Percentiles rank a stretch among this genome's conserved stretches.
Conservation (phyloP, 2,113 vertebrate species). For the Silurus meridionalis region DNA sequence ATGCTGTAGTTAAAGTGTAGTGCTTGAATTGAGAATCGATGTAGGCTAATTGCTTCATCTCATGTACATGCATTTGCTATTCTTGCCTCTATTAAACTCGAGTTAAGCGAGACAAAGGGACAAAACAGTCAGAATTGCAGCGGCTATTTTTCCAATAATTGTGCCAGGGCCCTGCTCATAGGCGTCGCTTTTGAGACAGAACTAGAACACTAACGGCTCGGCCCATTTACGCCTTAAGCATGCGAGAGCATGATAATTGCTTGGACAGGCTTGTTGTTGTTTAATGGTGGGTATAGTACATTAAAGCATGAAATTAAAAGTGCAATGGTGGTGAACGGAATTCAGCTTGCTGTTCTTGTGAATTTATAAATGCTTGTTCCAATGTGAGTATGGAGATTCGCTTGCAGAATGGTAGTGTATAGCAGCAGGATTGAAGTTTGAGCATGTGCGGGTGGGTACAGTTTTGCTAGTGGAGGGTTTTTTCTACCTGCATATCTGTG, state of each 20-base stretch:
- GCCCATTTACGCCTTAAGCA: conserved; percentile 15
- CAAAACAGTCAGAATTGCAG: conserved; percentile 4
- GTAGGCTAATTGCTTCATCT: background rate
- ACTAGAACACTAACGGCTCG: conserved; percentile 36
- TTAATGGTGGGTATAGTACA: conserved; percentile 16
- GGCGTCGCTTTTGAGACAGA: background rate
- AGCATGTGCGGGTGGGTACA: background rate
- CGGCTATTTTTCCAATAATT: conserved; percentile 18
- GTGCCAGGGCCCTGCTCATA: background rate
- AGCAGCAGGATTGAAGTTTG: background rate
- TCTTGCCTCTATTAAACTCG: conserved; percentile 8
- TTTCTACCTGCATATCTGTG: background rate
- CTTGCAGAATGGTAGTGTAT: background rate
- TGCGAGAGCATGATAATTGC: conserved; percentile 17
- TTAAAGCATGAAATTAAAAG: conserved; percentile 31
- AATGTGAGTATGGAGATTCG: background rate
- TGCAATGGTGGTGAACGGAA: conserved; percentile 11
- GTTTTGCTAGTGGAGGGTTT: background rate
- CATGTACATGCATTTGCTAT: background rate
- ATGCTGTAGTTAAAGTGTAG: background rate
- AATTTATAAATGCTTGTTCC: background rate
- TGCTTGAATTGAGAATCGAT: conserved; percentile 5
- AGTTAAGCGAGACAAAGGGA: conserved; percentile 28
- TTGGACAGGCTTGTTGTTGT: conserved; percentile 24
- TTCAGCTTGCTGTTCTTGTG: background rate